Evolutionary conservation across 2,113 vertebrate genomes (phyloP), one percentile per base, ranked within the genome.

Genomic region (Sakesphorus luctuosus): DNA sequence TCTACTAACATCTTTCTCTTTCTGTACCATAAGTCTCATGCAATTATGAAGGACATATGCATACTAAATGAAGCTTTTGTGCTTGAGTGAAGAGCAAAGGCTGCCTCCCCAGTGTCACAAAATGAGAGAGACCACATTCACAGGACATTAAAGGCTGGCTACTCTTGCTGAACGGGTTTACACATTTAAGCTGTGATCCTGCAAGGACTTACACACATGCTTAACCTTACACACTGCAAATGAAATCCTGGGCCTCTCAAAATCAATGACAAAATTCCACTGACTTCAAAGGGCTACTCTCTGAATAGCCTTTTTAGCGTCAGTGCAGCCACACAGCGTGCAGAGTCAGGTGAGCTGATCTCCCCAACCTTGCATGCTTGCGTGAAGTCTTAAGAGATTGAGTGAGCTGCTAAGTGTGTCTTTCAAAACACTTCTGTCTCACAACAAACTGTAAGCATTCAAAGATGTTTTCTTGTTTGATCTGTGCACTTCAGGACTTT

Each of bases 141-240:
- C 23, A 35, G 43, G 55, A 72, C 76, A 71, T 85, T 78, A 72
- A 82, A 93, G 25, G 47, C 66, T 79, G 87, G 74, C 56, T 84
- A 68, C 62, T 94, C 91, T 95, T 91, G 84, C 89, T 79, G 94
- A 97, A 94, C 91, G 91, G 87, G 84, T 94, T 96, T 97, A 95
- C 77, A 76, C 69, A 35, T 93, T 93, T 96, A 95, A 95, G 84
- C 81, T 81, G 87, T 85, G 93, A 96, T 94, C 89, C 81, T 87
- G 69, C 74, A 73, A 96, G 58, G 93, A 89, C 62, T 95, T 96
- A 95, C 35, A 95, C 94, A 95, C 94, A 84, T 72, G 84, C 95
- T 96, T 97, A 95, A 95, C 96, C 89, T 95, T 68, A 23, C 61
- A 92, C 46, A 87, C 62, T 65, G 74, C 0, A 3, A 91, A 58